Base-by-base conservation (phyloP, 2,797 vertebrate genomes). In the Syndactyla subalaris region DNA sequence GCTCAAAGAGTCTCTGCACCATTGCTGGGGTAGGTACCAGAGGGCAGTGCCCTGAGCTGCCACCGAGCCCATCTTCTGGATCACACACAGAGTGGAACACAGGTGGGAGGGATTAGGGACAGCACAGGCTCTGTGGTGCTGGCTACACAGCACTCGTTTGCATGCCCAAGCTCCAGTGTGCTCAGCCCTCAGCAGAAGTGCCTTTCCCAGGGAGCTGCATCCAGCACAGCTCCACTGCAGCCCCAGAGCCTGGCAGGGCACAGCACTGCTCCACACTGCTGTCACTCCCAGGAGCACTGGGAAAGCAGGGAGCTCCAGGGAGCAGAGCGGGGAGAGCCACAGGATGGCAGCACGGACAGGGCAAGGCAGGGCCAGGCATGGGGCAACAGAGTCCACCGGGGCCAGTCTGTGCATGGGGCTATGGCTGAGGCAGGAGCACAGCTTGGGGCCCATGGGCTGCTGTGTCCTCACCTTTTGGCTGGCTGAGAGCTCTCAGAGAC, bases 221-320 rank as follows among this genome's bases (percentile, higher is more conserved):
- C 12, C 66, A 43, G 34, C 27, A 23, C 2, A 0, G 27, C 27
- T 61, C 48, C 29, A 17, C 48, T 14, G 23, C 68, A 32, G 52
- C 74, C 51, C 24, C 11, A 3, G 38, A 52, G 43, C 20, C 19
- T 6, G 1, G 8, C 70, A 18, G 26, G 39, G 32, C 59, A 38
- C 22, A 13, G 55, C 8, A 1, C 61, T 46, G 70, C 38, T 51
- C 34, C 0, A 0, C 29, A 48, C n/a, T 23, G 3, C 45, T 15
- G 3, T 3, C 3, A 0, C 13, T 46, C 21, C 61, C 45, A 15
- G 11, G 2, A 27, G 80, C 36, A 34, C 5, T 2, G 17, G 39
- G 36, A 38, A 38, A 26, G 45, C 41, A 43, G 30, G 41, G 62
- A 45, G 21, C 30, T 32, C 30, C 58, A 61, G 18, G 26, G 27